A percentile compares a stretch with the other conserved stretches of the same genome.
Conservation (phyloP, 2,797 vertebrate species). For the Chloroceryle inda region DNA sequence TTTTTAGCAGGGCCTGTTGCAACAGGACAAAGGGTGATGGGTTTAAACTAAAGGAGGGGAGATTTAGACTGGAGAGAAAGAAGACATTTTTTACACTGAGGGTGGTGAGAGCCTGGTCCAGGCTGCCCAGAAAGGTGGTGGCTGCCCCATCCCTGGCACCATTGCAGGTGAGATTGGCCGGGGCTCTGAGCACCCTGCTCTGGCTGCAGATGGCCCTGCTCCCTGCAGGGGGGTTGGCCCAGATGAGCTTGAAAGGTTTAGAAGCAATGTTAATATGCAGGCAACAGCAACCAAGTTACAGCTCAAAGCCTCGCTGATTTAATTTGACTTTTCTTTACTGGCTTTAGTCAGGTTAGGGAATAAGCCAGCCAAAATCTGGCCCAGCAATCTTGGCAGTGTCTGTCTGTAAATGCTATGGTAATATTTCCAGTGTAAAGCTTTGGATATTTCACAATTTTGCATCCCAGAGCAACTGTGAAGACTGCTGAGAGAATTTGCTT, state of each 20-base stretch:
- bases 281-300: not conserved
- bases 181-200: not conserved
- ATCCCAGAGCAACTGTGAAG: not conserved
- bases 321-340: not conserved
- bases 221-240: not conserved
- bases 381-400: not conserved
- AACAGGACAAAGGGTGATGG: not conserved
- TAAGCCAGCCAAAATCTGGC: not conserved
- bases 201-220: not conserved
- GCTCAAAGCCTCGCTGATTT: not conserved
- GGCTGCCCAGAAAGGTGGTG: not conserved
- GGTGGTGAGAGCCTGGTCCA: not conserved
- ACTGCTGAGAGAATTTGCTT: constrained; percentile 21
- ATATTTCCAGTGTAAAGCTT: not conserved
- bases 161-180: not conserved
- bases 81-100: not conserved
- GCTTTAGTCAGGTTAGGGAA: not conserved
- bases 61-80: not conserved
- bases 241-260: not conserved
- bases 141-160: not conserved
- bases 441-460: constrained; percentile 32
- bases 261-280: not conserved
- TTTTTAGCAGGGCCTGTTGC: not conserved
- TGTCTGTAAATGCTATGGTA: not conserved
- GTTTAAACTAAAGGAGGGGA: not conserved